These are phyloP conservation scores for Macrotus californicus DNA, from an alignment of 2,113 vertebrate species.

Conservation along the genomic window DNA sequence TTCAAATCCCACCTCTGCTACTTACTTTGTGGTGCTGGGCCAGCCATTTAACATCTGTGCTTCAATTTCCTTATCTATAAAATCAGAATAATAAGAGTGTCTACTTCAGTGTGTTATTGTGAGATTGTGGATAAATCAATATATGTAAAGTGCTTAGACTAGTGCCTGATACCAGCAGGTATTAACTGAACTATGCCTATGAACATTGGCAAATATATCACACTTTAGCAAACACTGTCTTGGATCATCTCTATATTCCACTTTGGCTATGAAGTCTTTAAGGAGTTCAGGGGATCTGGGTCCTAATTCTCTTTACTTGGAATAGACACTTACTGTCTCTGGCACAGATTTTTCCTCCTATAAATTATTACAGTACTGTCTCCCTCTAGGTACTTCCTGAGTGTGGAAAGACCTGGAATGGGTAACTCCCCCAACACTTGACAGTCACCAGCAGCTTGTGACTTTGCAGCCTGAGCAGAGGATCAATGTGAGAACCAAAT, in stretches of 20 bases:
- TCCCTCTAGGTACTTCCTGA: background rate
- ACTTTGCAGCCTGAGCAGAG: background rate
- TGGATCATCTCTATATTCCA: background rate
- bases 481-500: conserved; percentile 25
- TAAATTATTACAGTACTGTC: background rate
- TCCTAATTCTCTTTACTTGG: background rate
- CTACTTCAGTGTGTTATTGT: background rate
- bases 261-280: background rate
- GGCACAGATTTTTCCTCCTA: background rate
- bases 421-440: background rate
- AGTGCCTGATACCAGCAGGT: background rate
- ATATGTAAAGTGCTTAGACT: background rate
- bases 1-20: background rate
- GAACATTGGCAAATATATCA: too few species aligned
- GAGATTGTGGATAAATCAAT: background rate
- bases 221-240: background rate
- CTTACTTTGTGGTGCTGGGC: background rate
- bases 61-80: background rate
- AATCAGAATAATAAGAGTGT: background rate
- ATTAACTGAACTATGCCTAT: background rate
- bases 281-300: background rate
- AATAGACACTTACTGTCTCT: background rate
- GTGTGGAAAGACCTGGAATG: background rate
- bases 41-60: background rate
- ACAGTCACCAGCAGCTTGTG: background rate